Base-by-base conservation (phyloP, 2,888 invertebrate genomes). In the Achlya flavicornis region DNA sequence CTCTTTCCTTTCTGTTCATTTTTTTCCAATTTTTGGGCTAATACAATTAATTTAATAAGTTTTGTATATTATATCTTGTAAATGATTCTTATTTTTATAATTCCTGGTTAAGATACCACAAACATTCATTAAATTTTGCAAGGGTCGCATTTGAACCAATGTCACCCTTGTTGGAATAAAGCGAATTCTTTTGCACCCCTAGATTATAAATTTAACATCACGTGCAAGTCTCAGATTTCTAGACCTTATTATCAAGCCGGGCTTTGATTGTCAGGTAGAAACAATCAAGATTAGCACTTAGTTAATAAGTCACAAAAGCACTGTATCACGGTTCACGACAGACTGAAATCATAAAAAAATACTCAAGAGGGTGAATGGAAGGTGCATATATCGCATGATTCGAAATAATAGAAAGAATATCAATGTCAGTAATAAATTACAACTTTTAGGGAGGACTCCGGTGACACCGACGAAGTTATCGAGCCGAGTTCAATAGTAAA, bases 1-100 rank as follows among this genome's bases (percentile, higher is more conserved):
- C 89, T 61, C 89, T 73, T 3, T 92, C 89, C 64, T 89, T 90
- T 68, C 83, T 91, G 70, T 77, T 79, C 92, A 90, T 90, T 64
- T 85, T 89, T 80, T 88, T 91, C 92, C 92, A 94, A 64, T 84
- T 80, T 73, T 88, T 90, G 11, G 91, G 91, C 90, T 92, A 84
- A 83, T 77, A 76, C 72, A 85, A 76, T 67, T 73, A 26, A 32
- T 63, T 67, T 79, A 67, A 64, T 65, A 62, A n/a, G 63, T 16
- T 71, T 1, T 43, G 14, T 43, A 14, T 43, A 4, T 43, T 10
- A 10, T 38, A 3, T 38, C 10, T 14, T 43, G 43, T 43, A 3
- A 14, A 3, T 14, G 7, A 1, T 38, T 8, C 8, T 38, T 10
- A 3, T 10, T 10, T 0, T 8, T 8, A 10, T 10, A 38, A 10